Conservation (phyloP, 2,888 invertebrate genomes). For the Drosophila nigricruria region DNA sequence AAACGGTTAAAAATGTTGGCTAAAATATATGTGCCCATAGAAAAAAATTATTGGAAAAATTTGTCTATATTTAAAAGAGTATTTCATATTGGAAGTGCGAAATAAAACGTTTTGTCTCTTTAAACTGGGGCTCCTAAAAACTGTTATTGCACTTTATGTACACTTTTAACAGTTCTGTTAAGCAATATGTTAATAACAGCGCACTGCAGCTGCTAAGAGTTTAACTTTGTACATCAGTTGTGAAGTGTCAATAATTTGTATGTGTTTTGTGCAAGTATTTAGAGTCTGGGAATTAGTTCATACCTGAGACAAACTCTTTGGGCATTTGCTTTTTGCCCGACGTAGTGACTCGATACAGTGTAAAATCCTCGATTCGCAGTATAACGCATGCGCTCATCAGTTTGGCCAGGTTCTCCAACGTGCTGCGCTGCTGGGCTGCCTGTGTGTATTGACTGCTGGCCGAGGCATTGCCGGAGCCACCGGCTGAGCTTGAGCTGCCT, state of each 20-base stretch:
- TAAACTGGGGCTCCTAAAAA: not conserved
- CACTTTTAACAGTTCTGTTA: not conserved
- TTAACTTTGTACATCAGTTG: not conserved
- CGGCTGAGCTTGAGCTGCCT: conserved; percentile 46
- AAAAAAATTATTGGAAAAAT: not conserved
- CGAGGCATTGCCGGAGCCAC: conserved; percentile 63
- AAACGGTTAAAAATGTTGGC: too few relatives aligned
- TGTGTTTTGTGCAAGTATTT: not conserved
- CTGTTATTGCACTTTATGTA: not conserved
- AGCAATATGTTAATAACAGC: not conserved
- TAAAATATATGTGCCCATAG: not conserved
- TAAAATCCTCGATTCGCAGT: conserved; percentile 95
- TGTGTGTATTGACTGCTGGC: conserved; percentile 85
- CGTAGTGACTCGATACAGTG: conserved; percentile 93
- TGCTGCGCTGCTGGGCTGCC: conserved; percentile 87
- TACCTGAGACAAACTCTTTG: conserved; percentile 93
- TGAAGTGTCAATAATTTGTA: not conserved
- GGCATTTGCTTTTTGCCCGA: conserved; percentile 90
- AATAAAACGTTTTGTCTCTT: not conserved
- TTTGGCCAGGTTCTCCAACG: conserved; percentile 91
- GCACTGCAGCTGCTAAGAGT: not conserved
- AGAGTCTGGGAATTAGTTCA: not conserved
- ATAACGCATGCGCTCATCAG: conserved; percentile 97
- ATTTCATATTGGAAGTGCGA: not conserved
- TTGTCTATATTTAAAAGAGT: not conserved